Base-by-base conservation (phyloP, 2,888 invertebrate species). In the Sceliomorpha sp. region DNA sequence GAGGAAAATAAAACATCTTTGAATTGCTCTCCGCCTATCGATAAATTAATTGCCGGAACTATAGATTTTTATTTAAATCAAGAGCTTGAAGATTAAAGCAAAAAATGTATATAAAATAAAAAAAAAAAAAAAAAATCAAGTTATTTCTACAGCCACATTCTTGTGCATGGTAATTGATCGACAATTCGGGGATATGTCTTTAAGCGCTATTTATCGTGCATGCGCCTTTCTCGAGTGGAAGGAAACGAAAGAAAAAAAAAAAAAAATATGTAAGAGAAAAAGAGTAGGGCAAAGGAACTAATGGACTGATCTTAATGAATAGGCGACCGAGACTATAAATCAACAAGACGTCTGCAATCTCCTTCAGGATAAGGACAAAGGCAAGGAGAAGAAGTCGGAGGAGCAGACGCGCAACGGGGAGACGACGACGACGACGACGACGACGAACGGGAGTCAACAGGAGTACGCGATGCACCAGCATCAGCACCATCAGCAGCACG, bases 401-500 rank as follows among this genome's bases (percentile, higher is more conserved):
- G 87, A 88, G 37, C 81, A 86, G 40, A 80, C 86, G 39, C 77
- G 83, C 88, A 91, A 74, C 88, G 90, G 60, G 87, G 90, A 85
- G 66, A 51, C 53, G 15, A 90, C 90, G 15, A 84, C 90, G 1
- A 90, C 90, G 78, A 90, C 90, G 84, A 63, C 69, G 5, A 74
- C 90, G 0, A 74, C 90, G 20, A 90, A 91, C 29, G 90, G 90
- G 67, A 89, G 90, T 77, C 91, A 91, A 62, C 91, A 91, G 73
- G 91, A 91, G 76, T 87, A 82, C 4, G 84, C 91, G 1, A 85
- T 87, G 51, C 91, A 91, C 31, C 89, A 91, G n/a, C 82, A 88
- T 48, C 86, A 91, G n/a, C 82, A 88, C 47, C 86, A 87, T 72
- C 87, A 89, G 66, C 87, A 88, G 56, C 85, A 88, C 48, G 84